Base-by-base conservation (phyloP, 1,140 invertebrate genomes). In the Gyrodactylus salaris region DNA sequence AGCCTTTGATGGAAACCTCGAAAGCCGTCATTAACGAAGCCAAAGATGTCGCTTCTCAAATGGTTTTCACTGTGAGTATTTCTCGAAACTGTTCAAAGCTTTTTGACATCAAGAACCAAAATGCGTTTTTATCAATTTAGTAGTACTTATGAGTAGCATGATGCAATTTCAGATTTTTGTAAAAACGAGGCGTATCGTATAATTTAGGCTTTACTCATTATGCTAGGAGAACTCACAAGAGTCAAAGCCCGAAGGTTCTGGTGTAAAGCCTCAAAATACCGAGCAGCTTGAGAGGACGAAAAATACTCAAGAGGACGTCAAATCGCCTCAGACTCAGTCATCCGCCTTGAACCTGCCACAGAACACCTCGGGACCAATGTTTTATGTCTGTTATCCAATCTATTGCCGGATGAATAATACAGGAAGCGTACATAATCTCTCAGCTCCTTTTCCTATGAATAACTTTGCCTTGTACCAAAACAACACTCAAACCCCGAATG, bases 1-100 rank as follows among this genome's bases (percentile, higher is more conserved):
- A 54, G 23, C 26, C 72, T 23, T 21, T 73, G 1, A 23, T 26
- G 68, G 72, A 73, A 1, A 20, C 72, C 34, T 27, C 72, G 20
- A 26, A 23, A 1, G 21, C 1, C 20, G 25, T 25, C 20, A 26
- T 69, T 16, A 25, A 73, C 1, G 72, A 73, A 25, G 72, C 72
- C 2, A 71, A 71, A 25, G n/a, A 71, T 71, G 20, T 71, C 20
- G 70, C 70, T 20, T 71, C 70, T 25, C 70, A 71, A 25, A 71
- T 71, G 25, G 20, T 20, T 2, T 24, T 71, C 1, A 71, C 68
- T n/a, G 68, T 69, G 25, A 69, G n/a, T 22, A 22, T 69, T n/a
- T 2, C 25, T 54, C 16, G 34, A 19, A 21, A 54, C 16, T 19
- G 16, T 21, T 54, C 34, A 16, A 19, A 19, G 34, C n/a, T n/a